These are phyloP conservation scores for Hippocampus guttulatus DNA, from an alignment of 2,113 vertebrate genomes.

Conservation along the genomic window DNA sequence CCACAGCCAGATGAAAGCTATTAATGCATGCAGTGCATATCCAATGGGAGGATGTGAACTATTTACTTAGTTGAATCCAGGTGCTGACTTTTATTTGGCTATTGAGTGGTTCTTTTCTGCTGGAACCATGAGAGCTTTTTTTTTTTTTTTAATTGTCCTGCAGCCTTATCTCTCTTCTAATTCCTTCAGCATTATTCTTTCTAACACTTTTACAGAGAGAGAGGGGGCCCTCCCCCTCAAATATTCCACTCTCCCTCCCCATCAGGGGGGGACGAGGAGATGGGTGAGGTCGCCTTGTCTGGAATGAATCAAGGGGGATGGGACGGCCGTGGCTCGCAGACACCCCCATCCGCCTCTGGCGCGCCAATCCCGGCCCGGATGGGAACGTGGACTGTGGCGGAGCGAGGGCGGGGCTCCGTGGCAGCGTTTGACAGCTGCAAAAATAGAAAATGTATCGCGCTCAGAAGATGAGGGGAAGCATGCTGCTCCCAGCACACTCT, in stretches of 20 bases:
- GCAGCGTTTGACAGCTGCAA: constrained; percentile 69
- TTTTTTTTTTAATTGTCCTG: not conserved
- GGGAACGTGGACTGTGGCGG: constrained; percentile 23
- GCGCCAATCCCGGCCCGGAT: constrained; percentile 44
- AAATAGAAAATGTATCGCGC: constrained; percentile 48
- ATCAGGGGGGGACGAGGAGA: constrained; percentile 21
- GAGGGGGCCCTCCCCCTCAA: constrained; percentile 22
- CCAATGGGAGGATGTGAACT: constrained; percentile 3
- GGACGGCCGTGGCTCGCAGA: constrained; percentile 26
- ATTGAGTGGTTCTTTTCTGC: not conserved
- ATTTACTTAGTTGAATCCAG: constrained; percentile 6
- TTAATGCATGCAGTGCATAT: not conserved
- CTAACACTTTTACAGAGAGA: not conserved
- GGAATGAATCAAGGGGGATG: constrained; percentile 60
- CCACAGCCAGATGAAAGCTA: constrained; percentile 1
- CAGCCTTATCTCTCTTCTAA: constrained; percentile 4
- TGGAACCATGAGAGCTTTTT: not conserved
- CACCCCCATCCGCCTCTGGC: constrained; percentile 25
- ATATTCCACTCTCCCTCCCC: constrained; percentile 32
- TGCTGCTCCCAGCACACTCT: constrained; percentile 38
- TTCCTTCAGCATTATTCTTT: not conserved
- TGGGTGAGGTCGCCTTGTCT: constrained; percentile 61
- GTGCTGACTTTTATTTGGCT: not conserved
- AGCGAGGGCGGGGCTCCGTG: constrained; percentile 56
- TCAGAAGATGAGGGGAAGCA: constrained; percentile 31